phyloP scores from a whole-genome alignment of 2,888 invertebrate genomes.

The Thymelicus acteon region DNA sequence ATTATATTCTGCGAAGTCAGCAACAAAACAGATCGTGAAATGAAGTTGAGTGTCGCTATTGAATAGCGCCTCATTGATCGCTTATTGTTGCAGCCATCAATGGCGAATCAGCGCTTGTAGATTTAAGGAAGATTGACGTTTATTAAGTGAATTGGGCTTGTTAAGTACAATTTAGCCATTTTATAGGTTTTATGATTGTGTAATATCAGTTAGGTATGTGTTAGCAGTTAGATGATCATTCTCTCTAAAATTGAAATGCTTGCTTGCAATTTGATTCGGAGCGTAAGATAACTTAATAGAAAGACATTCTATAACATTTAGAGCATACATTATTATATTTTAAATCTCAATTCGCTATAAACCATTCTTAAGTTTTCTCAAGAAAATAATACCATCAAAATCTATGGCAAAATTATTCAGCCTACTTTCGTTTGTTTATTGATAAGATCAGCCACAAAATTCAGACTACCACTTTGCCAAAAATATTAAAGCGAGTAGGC shows the following conservation, averaged over 20 bases:
- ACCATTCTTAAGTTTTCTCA: not conserved
- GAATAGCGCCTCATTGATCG: slow-evolving; percentile 66
- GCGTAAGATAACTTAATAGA: too few relatives aligned
- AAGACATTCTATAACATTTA: too few relatives aligned
- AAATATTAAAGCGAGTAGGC: slow-evolving; percentile 24
- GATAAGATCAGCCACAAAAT: slow-evolving; percentile 20
- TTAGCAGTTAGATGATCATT: not conserved
- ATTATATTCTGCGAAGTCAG: slow-evolving; percentile 46
- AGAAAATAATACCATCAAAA: slow-evolving; percentile 16
- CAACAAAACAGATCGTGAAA: slow-evolving; percentile 55
- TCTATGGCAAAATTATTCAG: slow-evolving; percentile 16
- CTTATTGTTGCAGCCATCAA: slow-evolving; percentile 73
- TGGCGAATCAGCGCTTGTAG: slow-evolving; percentile 71
- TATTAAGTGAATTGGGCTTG: slow-evolving; percentile 16
- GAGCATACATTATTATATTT: too few relatives aligned
- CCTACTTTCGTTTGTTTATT: slow-evolving; percentile 20
- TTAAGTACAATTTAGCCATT: not conserved
- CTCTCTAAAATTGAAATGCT: not conserved
- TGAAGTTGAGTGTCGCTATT: slow-evolving; percentile 59
- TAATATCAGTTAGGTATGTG: not conserved
- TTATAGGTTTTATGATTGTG: not conserved
- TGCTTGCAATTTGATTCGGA: not conserved
- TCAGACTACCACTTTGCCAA: slow-evolving; percentile 19
- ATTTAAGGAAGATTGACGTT: slow-evolving; percentile 29
- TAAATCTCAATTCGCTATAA: not conserved